phyloP scores from a whole-genome alignment of 2,113 vertebrate genomes.

The Gorsachius goisagi region DNA sequence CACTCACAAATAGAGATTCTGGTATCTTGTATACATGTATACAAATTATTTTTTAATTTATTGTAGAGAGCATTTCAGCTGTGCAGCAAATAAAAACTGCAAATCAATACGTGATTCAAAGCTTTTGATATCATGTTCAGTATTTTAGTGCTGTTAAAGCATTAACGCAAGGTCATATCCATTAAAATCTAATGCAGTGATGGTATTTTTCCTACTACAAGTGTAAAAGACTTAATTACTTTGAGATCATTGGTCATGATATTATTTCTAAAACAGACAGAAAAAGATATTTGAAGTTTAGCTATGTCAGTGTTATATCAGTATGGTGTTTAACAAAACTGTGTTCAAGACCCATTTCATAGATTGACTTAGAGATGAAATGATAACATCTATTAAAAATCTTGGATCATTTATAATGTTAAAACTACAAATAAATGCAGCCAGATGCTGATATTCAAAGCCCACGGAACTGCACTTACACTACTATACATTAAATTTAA shows the following conservation, averaged over 20 bases:
- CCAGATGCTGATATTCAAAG: not conserved
- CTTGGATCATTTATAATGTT: not conserved
- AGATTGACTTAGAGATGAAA: not conserved
- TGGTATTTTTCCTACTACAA: not conserved
- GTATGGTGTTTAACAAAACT: not conserved
- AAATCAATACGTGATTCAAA: not conserved
- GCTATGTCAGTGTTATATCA: not conserved
- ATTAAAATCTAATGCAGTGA: conserved; percentile 2
- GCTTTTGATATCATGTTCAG: not conserved
- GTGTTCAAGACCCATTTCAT: not conserved
- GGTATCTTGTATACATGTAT: not conserved
- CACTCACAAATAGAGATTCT: not conserved
- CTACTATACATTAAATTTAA: not conserved
- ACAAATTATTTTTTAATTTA: not conserved
- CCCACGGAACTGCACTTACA: not conserved
- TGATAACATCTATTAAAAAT: not conserved
- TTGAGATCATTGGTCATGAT: not conserved
- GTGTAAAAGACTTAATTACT: not conserved
- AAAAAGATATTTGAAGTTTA: not conserved
- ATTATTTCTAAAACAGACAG: not conserved
- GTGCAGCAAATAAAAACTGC: not conserved
- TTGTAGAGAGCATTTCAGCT: not conserved
- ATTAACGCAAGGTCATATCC: not conserved
- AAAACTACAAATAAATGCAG: not conserved
- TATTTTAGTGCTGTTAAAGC: not conserved